Evolutionary conservation across 2,888 invertebrate species (phyloP), one percentile per base, ranked within the genome.

Genomic region (Nematopogon swammerdamellus): DNA sequence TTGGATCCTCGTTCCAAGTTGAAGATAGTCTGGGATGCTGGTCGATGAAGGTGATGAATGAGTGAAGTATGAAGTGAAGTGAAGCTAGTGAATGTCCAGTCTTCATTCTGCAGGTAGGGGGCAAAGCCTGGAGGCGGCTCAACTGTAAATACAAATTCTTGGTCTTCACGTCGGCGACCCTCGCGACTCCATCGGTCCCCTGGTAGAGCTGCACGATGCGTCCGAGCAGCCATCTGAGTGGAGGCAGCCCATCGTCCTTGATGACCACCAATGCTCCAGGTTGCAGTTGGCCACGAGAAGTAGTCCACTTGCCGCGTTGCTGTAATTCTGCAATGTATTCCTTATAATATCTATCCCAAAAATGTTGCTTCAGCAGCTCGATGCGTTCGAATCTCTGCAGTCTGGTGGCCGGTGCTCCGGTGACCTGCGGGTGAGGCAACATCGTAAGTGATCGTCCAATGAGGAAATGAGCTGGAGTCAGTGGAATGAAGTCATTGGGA

Each of bases 321-420:
- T 59, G 59, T 1, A 58, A 47, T 49, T 57, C 56, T 2, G 58
- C 44, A 10, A 59, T 51, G 20, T 57, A 58, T 44, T 54, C 53
- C 1, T 47, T 18, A 44, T 48, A 47, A 19, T 43, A 54, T 1
- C 54, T 47, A 8, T 46, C 44, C 52, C 54, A 54, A 17, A 53
- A 54, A 19, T 54, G 54, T 47, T 54, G 54, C 8, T 30, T 17
- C 16, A 54, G 18, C 19, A 49, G 50, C 29, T 54, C 50, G 4
- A 54, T 36, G 5, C 54, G 44, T 19, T 53, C 19, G 18, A 20
- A 54, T n/a, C 51, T 47, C 10, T 50, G 45, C 8, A 54, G 51
- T 1, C 48, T 49, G n/a, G 42, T 43, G 11, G 51, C 49, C 30
- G 50, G 44, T 3, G 19, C 44, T n/a, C 50, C 54, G 17, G 49